Base-by-base conservation (phyloP, 2,888 invertebrate species). In the Temnothorax unifasciatus region DNA sequence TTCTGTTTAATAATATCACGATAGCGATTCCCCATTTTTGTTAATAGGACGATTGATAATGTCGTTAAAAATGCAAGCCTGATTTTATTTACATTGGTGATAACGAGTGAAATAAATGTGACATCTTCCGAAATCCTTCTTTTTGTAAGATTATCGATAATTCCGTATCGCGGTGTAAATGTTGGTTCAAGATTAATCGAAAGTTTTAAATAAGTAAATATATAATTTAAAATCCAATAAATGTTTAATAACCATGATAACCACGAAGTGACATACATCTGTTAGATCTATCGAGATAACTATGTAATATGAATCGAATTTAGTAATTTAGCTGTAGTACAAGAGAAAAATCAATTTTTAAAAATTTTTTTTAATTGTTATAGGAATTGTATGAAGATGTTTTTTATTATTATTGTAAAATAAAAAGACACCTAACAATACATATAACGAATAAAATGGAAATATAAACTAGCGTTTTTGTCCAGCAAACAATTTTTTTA, bases 1-100 rank as follows among this genome's bases (percentile, higher is more conserved):
- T 29, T 59, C 34, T 59, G 18, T 71, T 71, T 79, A 79, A 59
- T 59, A 71, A 79, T 18, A 29, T 29, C 29, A 18, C 21, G 68
- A 25, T n/a, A 66, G 52, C n/a, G n/a, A 15, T 79, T 47, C 34
- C 18, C 0, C 1, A 38, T 47, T 57, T 71, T 79, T 9, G 18
- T 59, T 47, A n/a, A 44, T 57, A 52, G 21, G 38, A 47, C 8
- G 44, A 59, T 47, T 25, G 15, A 29, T 44, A 44, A 21, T 15
- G n/a, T 69, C n/a, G 68, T 68, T n/a, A 15, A 21, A 25, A 9
- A 54, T 41, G 41, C 25, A 68, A 54, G 3, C 25, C 11, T 25
- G 3, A 21, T 29, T 44, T 57, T 21, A 25, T 25, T 57, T 79
- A 57, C 6, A 29, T 44, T 9, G 13, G 13, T 5, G 15, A 54